phyloP scores from a whole-genome alignment of 2,797 vertebrate species.

The Anniella stebbinsi region DNA sequence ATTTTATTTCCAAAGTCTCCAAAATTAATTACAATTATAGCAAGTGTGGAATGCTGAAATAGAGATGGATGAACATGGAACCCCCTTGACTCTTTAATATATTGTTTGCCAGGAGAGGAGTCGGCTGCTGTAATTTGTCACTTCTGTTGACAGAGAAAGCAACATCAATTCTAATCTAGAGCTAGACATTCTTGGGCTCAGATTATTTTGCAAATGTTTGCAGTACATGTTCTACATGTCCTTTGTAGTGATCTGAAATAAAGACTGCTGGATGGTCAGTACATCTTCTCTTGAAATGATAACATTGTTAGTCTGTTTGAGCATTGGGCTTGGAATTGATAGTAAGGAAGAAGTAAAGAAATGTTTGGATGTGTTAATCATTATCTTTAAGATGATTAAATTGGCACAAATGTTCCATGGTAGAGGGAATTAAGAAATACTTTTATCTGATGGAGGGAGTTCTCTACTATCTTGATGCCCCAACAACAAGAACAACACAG shows the following conservation, averaged over 20 bases:
- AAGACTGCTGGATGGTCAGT: conserved; percentile 42
- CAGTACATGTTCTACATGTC: conserved; percentile 31
- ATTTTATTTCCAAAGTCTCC: conserved; percentile 43
- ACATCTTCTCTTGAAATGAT: conserved; percentile 28
- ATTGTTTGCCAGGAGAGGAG: conserved; percentile 59
- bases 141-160: conserved; percentile 59
- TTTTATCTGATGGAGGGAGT: neutral
- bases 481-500: neutral
- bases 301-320: conserved; percentile 47
- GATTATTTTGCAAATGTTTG: conserved; percentile 55
- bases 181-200: conserved; percentile 49
- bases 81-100: conserved; percentile 34
- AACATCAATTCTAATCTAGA: conserved; percentile 70
- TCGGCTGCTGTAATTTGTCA: conserved; percentile 69
- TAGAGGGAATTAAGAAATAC: neutral
- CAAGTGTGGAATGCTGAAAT: conserved; percentile 76
- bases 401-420: neutral
- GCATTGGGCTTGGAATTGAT: neutral
- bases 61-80: conserved; percentile 63
- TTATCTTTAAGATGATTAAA: conserved; percentile 1
- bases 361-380: conserved; percentile 13
- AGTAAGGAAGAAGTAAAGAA: neutral
- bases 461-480: neutral
- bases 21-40: conserved; percentile 77
- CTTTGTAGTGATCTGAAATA: conserved; percentile 50